phyloP scores from a whole-genome alignment of 2,113 vertebrate genomes.

The Nycticryphes semicollaris region DNA sequence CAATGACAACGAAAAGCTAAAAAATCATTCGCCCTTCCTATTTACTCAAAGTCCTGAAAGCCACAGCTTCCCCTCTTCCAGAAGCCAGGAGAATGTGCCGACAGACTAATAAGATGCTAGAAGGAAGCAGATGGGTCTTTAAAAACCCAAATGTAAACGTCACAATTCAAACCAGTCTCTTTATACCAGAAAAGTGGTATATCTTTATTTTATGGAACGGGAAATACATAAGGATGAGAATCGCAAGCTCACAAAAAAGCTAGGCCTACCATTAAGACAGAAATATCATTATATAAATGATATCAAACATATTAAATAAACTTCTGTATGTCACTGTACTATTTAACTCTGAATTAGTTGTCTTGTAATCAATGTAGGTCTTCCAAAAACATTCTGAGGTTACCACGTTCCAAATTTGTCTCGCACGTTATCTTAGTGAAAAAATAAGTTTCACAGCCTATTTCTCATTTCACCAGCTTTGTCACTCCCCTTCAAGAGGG shows the following conservation, averaged over 20 bases:
- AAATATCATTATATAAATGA: background rate
- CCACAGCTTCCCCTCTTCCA: background rate
- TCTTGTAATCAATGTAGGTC: background rate
- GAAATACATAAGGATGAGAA: background rate
- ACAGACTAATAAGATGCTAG: background rate
- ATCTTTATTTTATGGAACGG: background rate
- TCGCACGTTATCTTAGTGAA: background rate
- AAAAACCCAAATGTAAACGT: background rate
- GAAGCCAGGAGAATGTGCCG: background rate
- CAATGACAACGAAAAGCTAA: background rate
- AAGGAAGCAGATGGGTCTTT: background rate
- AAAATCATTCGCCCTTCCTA: background rate
- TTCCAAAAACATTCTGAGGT: background rate
- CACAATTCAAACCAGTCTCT: background rate
- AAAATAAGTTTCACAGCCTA: background rate
- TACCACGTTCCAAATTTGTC: background rate
- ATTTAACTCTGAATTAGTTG: background rate
- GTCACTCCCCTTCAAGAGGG: background rate
- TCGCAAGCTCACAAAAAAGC: background rate
- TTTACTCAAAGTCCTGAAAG: background rate
- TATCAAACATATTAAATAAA: background rate
- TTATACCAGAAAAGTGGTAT: fast-evolving
- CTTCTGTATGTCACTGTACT: background rate
- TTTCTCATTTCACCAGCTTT: background rate
- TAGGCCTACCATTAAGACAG: background rate